Percentiles rank a stretch among this genome's conserved stretches.
Evolutionary conservation across 2,113 vertebrate genomes (phyloP).

Genomic region (Spilogale gracilis): DNA sequence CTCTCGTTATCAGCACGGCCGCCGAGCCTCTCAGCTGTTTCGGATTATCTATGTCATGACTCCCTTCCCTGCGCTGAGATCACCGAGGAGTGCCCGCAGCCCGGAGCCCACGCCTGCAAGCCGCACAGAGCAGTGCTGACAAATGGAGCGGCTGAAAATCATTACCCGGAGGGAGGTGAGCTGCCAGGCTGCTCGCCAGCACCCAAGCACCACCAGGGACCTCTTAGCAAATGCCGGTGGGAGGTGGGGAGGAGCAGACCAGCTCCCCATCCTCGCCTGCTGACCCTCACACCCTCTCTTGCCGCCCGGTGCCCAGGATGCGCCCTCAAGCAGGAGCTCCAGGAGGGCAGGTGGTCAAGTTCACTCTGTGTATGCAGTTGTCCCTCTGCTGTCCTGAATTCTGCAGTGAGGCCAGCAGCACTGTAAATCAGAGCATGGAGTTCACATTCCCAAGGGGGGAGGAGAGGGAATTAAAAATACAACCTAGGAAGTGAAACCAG

Average conservation of each 20-base stretch:
- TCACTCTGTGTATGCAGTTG: fast-evolving
- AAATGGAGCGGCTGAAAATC: background rate
- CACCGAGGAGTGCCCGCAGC: background rate
- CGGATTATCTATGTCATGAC: background rate
- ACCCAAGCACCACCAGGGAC: fast-evolving
- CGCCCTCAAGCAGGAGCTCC: background rate
- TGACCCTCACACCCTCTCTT: background rate
- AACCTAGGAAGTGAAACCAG: background rate
- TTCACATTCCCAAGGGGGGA: too few relatives aligned
- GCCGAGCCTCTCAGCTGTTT: background rate
- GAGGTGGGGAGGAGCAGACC: too few relatives aligned
- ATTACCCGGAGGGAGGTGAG: background rate
- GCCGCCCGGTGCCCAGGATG: background rate
- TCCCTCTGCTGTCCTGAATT: background rate
- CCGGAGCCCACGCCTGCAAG: background rate
- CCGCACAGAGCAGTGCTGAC: background rate
- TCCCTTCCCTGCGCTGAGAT: background rate
- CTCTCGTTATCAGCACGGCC: fast-evolving
- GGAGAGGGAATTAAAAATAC: too few relatives aligned
- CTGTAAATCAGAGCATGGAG: fast-evolving
- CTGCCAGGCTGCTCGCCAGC: fast-evolving
- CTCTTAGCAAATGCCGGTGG: background rate
- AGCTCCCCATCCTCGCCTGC: fast-evolving
- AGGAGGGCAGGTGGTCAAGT: background rate
- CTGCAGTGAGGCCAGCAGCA: fast-evolving